Conservation (phyloP, 1,140 invertebrate species). For the Trichogramma pretiosum region DNA sequence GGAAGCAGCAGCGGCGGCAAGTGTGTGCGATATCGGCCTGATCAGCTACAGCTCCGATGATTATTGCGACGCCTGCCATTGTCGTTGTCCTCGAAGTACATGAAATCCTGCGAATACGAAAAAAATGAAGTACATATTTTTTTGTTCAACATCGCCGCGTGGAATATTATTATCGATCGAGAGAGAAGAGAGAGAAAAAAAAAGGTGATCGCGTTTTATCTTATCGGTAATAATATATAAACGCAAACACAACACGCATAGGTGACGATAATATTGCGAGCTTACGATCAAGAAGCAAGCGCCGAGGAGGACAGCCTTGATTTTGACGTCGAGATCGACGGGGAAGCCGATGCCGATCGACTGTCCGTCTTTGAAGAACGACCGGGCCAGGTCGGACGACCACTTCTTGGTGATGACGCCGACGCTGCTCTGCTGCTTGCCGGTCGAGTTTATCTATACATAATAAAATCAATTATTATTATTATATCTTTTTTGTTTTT, state of each 20-base stretch:
- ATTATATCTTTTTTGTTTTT: conserved; percentile 12
- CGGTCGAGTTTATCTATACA: conserved; percentile 56
- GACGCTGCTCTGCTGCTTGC: conserved; percentile 53
- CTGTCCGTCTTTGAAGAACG: conserved; percentile 68
- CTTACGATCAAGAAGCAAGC: conserved; percentile 66
- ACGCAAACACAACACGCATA: too few species aligned
- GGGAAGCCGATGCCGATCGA: conserved; percentile 74
- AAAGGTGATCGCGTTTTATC: too few species aligned
- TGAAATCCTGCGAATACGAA: conserved; percentile 66
- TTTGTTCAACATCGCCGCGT: too few species aligned
- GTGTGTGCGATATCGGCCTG: too few species aligned
- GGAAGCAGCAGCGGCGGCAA: too few species aligned
- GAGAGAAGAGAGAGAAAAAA: neutral
- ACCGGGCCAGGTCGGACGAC: conserved; percentile 61
- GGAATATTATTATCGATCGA: conserved; percentile 22
- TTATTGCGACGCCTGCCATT: too few species aligned
- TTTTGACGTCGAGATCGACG: conserved; percentile 68
- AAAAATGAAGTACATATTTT: too few species aligned
- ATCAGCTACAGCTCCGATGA: too few species aligned
- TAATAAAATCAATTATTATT: neutral
- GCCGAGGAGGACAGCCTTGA: conserved; percentile 72
- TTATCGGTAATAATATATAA: too few species aligned
- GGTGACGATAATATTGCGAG: too few species aligned
- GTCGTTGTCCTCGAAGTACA: conserved; percentile 71
- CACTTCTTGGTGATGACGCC: conserved; percentile 73